Base-by-base conservation (phyloP, 2,888 invertebrate species). In the Antheraea yamamai region DNA sequence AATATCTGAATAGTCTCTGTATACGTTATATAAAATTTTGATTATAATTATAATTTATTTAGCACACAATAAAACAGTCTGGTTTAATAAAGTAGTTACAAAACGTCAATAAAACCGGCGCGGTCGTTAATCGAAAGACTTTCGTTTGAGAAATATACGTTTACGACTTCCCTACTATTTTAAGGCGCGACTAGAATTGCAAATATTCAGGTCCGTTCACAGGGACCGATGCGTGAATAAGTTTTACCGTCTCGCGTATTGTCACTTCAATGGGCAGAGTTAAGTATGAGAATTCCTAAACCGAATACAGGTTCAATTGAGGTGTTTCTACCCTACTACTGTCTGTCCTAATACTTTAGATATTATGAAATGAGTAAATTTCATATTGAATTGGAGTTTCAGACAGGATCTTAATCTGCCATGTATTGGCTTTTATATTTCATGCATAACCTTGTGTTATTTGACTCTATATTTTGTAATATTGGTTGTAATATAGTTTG, bases 81-180 rank as follows among this genome's bases (percentile, higher is more conserved):
- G 4, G 30, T 30, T 66, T 66, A 30, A 66, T 66, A 66, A 66
- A 66, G 81, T 80, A 82, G 80, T 77, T 75, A 76, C 77, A 77
- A 77, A 78, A 77, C 75, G 76, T 77, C 78, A 77, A 80, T 79
- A 78, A 83, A 82, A 78, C 78, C 78, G 75, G 77, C 77, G 78
- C 73, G 77, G 30, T 80, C 83, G 84, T 85, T 85, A 81, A 85
- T 87, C 85, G 82, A 76, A 77, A 78, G 75, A 83, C 83, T 87
- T 87, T 86, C 87, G 80, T 84, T 80, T 78, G 78, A 78, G 78
- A 82, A 78, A 78, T 77, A 77, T 81, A 66, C 64, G 74, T 83
- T 85, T 82, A 87, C 84, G 82, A 83, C 82, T 84, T 84, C 84
- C 83, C 81, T 81, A 79, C 81, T 81, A 82, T 82, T 85, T 82